Evolutionary conservation across 1,140 invertebrate genomes (phyloP).

Genomic region (Penaeus vannamei): DNA sequence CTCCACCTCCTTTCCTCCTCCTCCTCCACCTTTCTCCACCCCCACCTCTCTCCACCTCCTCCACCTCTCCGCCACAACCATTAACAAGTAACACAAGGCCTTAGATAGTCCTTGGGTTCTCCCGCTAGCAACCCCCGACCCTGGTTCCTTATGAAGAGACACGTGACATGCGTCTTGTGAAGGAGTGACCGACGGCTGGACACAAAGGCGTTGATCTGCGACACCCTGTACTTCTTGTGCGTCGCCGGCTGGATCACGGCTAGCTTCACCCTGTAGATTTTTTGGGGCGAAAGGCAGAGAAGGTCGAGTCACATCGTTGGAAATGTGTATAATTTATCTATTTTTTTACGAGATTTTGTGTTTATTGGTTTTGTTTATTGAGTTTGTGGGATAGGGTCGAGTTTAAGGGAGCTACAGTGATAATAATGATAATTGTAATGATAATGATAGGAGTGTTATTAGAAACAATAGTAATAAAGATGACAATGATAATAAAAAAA

Average conservation of each 20-base stretch:
- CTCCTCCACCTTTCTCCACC: no score
- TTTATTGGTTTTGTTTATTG: no score
- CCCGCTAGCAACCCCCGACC: slow-evolving; percentile 60
- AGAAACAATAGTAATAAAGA: background rate
- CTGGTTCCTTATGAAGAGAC: slow-evolving; percentile 56
- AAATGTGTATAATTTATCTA: background rate
- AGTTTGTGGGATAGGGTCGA: no score
- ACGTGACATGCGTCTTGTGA: slow-evolving; percentile 60
- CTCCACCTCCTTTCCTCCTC: no score
- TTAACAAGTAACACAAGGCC: slow-evolving; percentile 61
- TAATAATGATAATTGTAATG: no score
- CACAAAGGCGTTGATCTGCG: slow-evolving; percentile 58
- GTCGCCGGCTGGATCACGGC: slow-evolving; percentile 51
- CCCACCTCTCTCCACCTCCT: no score
- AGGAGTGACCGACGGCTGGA: slow-evolving; percentile 62
- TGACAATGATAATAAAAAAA: background rate
- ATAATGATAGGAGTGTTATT: background rate
- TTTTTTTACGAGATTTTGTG: no score
- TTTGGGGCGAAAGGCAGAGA: background rate
- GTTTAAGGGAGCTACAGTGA: no score
- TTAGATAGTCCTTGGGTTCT: slow-evolving; percentile 43
- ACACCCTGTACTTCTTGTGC: slow-evolving; percentile 42
- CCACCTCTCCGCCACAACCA: background rate
- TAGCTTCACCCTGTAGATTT: slow-evolving; percentile 37
- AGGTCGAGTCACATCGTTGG: background rate